phyloP scores from a whole-genome alignment of 2,888 invertebrate genomes.

The Tenthredo mesomela region DNA sequence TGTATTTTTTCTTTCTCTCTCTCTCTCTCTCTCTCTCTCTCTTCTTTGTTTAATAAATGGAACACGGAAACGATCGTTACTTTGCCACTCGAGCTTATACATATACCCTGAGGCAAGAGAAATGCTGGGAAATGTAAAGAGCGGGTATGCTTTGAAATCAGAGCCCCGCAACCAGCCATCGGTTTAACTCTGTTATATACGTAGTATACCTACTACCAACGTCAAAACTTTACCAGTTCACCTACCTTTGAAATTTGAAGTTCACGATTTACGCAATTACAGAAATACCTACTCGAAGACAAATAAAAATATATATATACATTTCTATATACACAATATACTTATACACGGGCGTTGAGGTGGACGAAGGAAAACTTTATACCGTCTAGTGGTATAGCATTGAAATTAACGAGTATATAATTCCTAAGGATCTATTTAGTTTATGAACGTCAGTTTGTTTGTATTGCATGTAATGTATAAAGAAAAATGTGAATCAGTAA shows the following conservation, averaged over 20 bases:
- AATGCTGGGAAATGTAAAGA: neutral
- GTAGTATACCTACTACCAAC: no score
- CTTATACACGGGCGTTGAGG: neutral
- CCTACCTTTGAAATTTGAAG: slow-evolving; percentile 37
- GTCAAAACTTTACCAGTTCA: neutral
- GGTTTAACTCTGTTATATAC: neutral
- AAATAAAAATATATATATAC: neutral
- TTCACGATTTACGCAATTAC: slow-evolving; percentile 8
- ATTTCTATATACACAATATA: neutral
- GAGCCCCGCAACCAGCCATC: neutral
- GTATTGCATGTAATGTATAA: neutral
- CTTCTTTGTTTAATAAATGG: neutral
- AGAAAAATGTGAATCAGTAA: slow-evolving; percentile 3
- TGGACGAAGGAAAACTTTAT: slow-evolving; percentile 5
- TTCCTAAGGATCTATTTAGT: neutral
- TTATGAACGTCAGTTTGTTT: slow-evolving; percentile 1
- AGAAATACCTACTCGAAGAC: slow-evolving; percentile 29
- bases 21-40: neutral
- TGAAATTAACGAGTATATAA: slow-evolving; percentile 25
- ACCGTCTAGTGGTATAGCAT: slow-evolving; percentile 9
- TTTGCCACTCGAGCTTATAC: slow-evolving; percentile 13
- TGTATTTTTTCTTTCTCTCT: neutral
- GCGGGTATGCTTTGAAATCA: slow-evolving; percentile 15
- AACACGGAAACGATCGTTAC: slow-evolving; percentile 13
- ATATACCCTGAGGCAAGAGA: neutral